Evolutionary conservation across 2,113 vertebrate species (phyloP).

Genomic region (Actenoides lindsayi): DNA sequence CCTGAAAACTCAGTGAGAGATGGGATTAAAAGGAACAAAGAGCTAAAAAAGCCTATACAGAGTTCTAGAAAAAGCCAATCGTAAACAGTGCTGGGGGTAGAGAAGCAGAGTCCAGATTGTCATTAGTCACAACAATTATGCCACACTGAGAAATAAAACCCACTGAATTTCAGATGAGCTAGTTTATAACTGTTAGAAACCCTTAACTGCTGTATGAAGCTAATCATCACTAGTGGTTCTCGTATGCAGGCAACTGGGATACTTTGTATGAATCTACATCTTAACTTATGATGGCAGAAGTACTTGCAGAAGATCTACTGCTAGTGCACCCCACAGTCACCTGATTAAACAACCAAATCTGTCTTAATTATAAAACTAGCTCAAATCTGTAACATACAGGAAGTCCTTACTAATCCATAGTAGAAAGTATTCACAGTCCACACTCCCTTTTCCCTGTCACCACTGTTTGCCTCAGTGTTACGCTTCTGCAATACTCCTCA

Average conservation of each 20-base stretch:
- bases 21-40: neutral
- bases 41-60: neutral
- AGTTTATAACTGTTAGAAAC: neutral
- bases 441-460: neutral
- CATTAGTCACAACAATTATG: constrained; percentile 15
- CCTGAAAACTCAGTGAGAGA: neutral
- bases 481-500: neutral
- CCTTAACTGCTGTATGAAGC: neutral
- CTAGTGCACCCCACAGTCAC: neutral
- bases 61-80: neutral
- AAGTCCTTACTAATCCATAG: neutral
- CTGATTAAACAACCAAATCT: neutral
- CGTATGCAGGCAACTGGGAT: neutral
- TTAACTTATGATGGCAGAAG: neutral
- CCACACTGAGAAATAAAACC: neutral
- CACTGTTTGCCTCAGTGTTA: neutral
- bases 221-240: neutral
- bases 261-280: neutral
- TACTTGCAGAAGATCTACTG: neutral
- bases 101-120: neutral
- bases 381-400: neutral
- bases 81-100: neutral
- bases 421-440: neutral
- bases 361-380: neutral
- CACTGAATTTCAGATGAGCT: neutral